Base-by-base conservation (phyloP, 2,113 vertebrate species). In the Gymnobelideus leadbeateri region DNA sequence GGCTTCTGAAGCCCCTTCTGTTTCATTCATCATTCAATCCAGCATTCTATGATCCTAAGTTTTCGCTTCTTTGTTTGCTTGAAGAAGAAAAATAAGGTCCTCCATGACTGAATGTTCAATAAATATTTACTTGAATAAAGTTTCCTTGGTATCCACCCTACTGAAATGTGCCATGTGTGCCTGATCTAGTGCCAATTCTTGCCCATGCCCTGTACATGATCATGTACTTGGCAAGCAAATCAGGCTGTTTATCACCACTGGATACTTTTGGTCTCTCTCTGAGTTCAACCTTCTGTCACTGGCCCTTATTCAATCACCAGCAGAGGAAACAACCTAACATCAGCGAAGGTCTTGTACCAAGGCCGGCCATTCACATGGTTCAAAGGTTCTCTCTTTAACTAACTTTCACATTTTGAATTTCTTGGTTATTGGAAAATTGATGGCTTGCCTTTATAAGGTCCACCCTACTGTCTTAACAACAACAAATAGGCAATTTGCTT, bases 401-500 rank as follows among this genome's bases (percentile, higher is more conserved):
- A n/a, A 47, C 16, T 84, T 84, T 84, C n/a, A 43, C 19, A 84
- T 84, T 43, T 84, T 43, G 68, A 84, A 84, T 84, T 43, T 84
- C 3, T 21, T 28, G 50, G 8, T 43, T 5, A 89, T 28, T 43
- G 61, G 46, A 89, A 89, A 52, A 21, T 9, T 10, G 61, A 26
- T 10, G 37, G 11, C 10, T 43, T 51, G 28, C 92, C 50, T 84
- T 52, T 84, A 23, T 51, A 9, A 28, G 37, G 3, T 91, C 52
- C 25, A n/a, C 91, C n/a, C 90, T 90, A 89, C 89, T 91, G 77
- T 11, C 46, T 61, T n/a, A n/a, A n/a, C 5, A n/a, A 77, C 21
- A 43, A 84, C 6, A 84, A 84, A 84, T 2, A 84, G 91, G 61
- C 89, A 31, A 51, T 93, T 96, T 91, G 50, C 91, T 53, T 51